Conservation (phyloP, 64 coral and sea anemone species). For the Cladopsammia gracilis region DNA sequence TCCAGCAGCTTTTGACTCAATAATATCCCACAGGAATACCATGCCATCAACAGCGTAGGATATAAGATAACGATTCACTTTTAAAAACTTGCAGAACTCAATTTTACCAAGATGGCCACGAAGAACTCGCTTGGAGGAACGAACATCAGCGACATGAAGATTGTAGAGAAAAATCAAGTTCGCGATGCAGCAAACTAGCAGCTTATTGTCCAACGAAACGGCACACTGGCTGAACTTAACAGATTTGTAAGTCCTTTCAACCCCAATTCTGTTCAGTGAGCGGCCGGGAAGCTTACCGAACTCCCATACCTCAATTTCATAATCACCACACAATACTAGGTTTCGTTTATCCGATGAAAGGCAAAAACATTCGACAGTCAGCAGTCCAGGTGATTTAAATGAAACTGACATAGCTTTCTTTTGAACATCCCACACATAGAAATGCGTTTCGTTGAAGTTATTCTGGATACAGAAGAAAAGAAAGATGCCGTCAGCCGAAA, state of each 20-base stretch:
- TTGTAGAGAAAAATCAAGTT: slow-evolving; percentile 24
- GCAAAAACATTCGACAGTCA: background rate
- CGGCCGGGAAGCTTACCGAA: background rate
- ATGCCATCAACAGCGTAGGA: slow-evolving; percentile 12
- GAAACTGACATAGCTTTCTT: too few relatives aligned
- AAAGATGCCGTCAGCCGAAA: background rate
- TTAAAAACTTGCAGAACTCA: slow-evolving; percentile 47
- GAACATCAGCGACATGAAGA: background rate
- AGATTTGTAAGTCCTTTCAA: background rate
- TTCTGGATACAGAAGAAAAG: background rate
- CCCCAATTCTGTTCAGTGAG: background rate
- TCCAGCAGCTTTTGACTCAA: background rate
- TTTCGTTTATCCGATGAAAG: background rate
- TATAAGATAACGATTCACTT: slow-evolving; percentile 35
- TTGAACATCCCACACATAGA: background rate
- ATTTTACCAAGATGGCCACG: slow-evolving; percentile 30
- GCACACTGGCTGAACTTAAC: slow-evolving; percentile 19
- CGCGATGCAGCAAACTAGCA: slow-evolving; percentile 54
- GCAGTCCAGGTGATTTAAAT: background rate
- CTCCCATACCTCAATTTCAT: background rate
- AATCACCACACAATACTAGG: background rate
- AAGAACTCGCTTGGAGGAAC: background rate
- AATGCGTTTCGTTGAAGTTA: background rate
- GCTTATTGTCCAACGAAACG: background rate
- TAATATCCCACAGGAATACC: slow-evolving; percentile 44